These are phyloP conservation scores for Anastatus disparis DNA, from an alignment of 1,140 invertebrate species.

Conservation along the genomic window DNA sequence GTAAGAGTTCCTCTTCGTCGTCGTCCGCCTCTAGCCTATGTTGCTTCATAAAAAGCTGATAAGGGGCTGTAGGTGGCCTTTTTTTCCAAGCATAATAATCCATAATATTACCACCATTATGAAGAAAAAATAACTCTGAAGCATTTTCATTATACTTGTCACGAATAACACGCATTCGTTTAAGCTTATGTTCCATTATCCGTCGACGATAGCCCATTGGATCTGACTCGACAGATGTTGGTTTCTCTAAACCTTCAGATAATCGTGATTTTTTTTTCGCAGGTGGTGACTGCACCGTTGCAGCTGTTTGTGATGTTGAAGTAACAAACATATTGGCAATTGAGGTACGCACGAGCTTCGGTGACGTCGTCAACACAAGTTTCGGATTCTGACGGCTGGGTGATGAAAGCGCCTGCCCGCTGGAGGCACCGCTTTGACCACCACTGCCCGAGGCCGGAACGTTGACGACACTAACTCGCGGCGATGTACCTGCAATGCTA, in stretches of 20 bases:
- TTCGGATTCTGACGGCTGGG: constrained; percentile 59
- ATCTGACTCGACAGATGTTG: constrained; percentile 53
- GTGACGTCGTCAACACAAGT: constrained; percentile 61
- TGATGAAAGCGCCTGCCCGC: constrained; percentile 53
- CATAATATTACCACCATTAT: constrained; percentile 87
- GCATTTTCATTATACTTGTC: constrained; percentile 81
- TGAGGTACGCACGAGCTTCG: constrained; percentile 60
- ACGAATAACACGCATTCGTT: constrained; percentile 61
- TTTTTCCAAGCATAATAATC: constrained; percentile 87
- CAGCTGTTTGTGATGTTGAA: constrained; percentile 41
- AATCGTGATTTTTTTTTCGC: constrained; percentile 52
- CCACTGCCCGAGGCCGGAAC: constrained; percentile 52
- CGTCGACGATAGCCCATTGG: constrained; percentile 54
- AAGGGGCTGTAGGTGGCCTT: constrained; percentile 76
- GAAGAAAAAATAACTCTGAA: constrained; percentile 86
- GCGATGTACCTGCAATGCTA: constrained; percentile 56
- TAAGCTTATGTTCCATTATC: constrained; percentile 66
- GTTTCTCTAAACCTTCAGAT: not conserved
- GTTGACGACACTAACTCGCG: constrained; percentile 57
- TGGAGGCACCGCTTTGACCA: constrained; percentile 43
- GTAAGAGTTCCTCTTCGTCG: constrained; percentile 67
- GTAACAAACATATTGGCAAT: constrained; percentile 56
- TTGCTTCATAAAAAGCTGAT: constrained; percentile 79
- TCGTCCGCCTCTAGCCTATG: constrained; percentile 79
- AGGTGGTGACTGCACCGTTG: constrained; percentile 49